Conservation (phyloP, 2,797 vertebrate species). For the Centroberyx gerrardi region DNA sequence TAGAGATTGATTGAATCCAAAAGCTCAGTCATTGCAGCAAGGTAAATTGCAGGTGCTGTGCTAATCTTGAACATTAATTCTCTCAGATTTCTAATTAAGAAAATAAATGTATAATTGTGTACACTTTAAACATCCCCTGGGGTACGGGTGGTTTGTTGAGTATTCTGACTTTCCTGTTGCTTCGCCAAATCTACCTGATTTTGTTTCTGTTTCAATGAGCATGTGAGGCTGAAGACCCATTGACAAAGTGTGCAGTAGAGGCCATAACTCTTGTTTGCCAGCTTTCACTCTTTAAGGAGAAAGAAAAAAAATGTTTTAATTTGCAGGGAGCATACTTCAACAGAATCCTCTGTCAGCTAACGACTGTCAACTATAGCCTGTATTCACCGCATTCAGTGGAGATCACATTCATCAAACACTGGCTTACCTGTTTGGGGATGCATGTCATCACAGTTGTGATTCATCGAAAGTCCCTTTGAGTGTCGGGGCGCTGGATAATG, state of each 20-base stretch:
- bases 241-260: slow-evolving; percentile 15
- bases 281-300: slow-evolving; percentile 2
- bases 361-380: slow-evolving; percentile 39
- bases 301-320: slow-evolving; percentile 22
- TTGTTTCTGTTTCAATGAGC: neutral
- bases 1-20: neutral
- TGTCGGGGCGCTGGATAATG: slow-evolving; percentile 41
- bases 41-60: neutral
- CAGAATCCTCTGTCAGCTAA: slow-evolving; percentile 25
- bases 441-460: slow-evolving; percentile 57
- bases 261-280: slow-evolving; percentile 21
- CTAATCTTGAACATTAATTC: neutral
- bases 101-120: neutral
- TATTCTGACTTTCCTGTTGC: neutral
- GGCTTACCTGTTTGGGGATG: slow-evolving; percentile 57
- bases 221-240: neutral
- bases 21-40: neutral
- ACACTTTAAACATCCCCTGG: neutral
- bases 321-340: slow-evolving; percentile 20
- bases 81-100: neutral
- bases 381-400: slow-evolving; percentile 45
- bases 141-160: neutral
- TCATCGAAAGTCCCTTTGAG: slow-evolving; percentile 63
- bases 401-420: slow-evolving; percentile 62
- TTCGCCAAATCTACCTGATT: neutral